Conservation (phyloP, 1,140 invertebrate genomes). For the Protaetia brevitarsis region DNA sequence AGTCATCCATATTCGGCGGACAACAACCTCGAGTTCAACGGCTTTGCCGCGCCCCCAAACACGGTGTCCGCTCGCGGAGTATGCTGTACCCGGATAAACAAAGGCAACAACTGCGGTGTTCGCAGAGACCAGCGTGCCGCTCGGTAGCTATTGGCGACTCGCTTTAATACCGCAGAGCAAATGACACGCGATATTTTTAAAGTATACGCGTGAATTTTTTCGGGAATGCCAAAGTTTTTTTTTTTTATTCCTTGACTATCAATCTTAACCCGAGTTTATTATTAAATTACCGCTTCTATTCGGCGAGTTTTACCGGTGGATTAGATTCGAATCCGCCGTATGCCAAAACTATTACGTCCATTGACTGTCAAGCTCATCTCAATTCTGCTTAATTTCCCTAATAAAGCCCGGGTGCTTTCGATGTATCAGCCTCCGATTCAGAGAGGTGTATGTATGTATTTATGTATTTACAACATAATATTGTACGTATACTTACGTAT, state of each 20-base stretch:
- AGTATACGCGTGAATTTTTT: slow-evolving; percentile 19
- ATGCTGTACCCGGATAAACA: background rate
- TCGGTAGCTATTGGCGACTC: slow-evolving; percentile 12
- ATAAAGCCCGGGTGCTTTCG: too few species aligned
- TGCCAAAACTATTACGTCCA: too few species aligned
- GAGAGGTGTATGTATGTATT: too few species aligned
- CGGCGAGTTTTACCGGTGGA: too few species aligned
- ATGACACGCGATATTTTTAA: slow-evolving; percentile 28
- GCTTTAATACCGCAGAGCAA: slow-evolving; percentile 12
- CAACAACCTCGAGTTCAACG: slow-evolving; percentile 45
- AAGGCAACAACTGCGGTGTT: background rate
- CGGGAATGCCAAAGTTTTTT: background rate
- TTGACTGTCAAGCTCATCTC: too few species aligned
- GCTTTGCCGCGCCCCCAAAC: slow-evolving; percentile 43
- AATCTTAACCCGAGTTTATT: background rate
- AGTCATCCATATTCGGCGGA: slow-evolving; percentile 45
- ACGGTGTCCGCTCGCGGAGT: slow-evolving; percentile 31
- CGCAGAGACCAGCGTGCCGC: slow-evolving; percentile 29
- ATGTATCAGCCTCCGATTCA: too few species aligned
- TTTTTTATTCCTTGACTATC: background rate
- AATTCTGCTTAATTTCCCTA: too few species aligned
- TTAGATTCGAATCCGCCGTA: too few species aligned
- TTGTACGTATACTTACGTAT: background rate
- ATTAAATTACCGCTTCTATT: background rate
- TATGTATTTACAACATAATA: too few species aligned